These are phyloP conservation scores for Gari tellinella DNA, from an alignment of 2,888 invertebrate species.

Conservation along the genomic window DNA sequence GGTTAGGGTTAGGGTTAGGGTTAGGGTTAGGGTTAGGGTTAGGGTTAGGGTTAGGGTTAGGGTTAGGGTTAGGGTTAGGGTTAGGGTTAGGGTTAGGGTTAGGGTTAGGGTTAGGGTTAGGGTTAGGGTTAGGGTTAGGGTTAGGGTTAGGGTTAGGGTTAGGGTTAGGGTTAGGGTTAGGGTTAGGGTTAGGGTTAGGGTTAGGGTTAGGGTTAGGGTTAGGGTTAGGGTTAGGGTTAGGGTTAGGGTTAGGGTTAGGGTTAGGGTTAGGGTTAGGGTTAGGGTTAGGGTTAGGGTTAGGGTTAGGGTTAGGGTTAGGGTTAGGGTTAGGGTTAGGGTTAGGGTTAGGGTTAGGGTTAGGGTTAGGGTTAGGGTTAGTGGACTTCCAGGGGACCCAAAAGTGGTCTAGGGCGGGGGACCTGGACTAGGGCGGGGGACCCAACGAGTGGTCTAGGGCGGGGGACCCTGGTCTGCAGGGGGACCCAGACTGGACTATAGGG, in stretches of 20 bases:
- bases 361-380: too few relatives aligned
- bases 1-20: constrained; percentile 57
- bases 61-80: constrained; percentile 67
- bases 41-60: constrained; percentile 56
- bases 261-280: constrained; percentile 64
- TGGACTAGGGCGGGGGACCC: too few relatives aligned
- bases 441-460: too few relatives aligned
- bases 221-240: constrained; percentile 38
- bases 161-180: constrained; percentile 49
- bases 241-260: constrained; percentile 67
- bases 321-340: too few relatives aligned
- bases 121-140: constrained; percentile 30
- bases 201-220: constrained; percentile 48
- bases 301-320: too few relatives aligned
- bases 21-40: constrained; percentile 68
- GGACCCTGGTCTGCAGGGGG: too few relatives aligned
- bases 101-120: constrained; percentile 44
- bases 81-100: constrained; percentile 61
- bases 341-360: too few relatives aligned
- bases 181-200: constrained; percentile 61
- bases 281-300: constrained; percentile 63
- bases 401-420: too few relatives aligned
- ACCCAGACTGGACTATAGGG: too few relatives aligned
- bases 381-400: too few relatives aligned
- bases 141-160: constrained; percentile 51